Base-by-base conservation (phyloP, 2,797 vertebrate genomes). In the Rhynchotus rufescens region DNA sequence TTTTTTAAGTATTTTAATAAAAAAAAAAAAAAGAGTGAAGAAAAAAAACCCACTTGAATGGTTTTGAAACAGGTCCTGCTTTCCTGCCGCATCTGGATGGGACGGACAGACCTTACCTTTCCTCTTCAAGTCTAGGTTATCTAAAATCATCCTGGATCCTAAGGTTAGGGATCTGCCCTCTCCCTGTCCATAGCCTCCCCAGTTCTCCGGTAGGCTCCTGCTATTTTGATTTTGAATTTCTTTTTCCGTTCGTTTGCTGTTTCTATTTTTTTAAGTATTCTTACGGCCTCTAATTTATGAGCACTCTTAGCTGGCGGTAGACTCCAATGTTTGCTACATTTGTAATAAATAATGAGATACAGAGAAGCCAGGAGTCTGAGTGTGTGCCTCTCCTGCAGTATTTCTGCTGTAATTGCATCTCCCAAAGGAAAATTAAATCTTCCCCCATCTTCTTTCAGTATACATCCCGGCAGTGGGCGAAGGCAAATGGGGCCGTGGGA, bases 311-410 rank as follows among this genome's bases (percentile, higher is more conserved):
- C 61, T 65, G 77, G 90, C 74, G 38, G 78, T 86, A 94, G 89
- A 78, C 80, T 95, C 95, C 90, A 92, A 85, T 92, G 91, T 90
- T 93, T 95, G 80, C 85, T 97, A 91, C 91, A 89, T 93, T 96
- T 88, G 85, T 95, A 94, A 97, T 95, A 97, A 97, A 98, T 95
- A 96, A 97, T 89, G 96, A 97, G 88, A 94, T 95, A 92, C 89
- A 94, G 91, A 96, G 93, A 96, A 92, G 93, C 89, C 71, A 34
- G 69, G 77, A 97, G 83, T 73, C 72, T 93, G 66, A 90, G 87
- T 90, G 85, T 90, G 93, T 93, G 95, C 88, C 83, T 95, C 86
- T 93, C 92, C 91, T 89, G 90, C 86, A 90, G 91, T 95, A 94
- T 94, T 92, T 94, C 93, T 91, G 84, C 84, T 93, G 83, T 95